Conservation (phyloP, 2,113 vertebrate species). For the Labeo catla region DNA sequence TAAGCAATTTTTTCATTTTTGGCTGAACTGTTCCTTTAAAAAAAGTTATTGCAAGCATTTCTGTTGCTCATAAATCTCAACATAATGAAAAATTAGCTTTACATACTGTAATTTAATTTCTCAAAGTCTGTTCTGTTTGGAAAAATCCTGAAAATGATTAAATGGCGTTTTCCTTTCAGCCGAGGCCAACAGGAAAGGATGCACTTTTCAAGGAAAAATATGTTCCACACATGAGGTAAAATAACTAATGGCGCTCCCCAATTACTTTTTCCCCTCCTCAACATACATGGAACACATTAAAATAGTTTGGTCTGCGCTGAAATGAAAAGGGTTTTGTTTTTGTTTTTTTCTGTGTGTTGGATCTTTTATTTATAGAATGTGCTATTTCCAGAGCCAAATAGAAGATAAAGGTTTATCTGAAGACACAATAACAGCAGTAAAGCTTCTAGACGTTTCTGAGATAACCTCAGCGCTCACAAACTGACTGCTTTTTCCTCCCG, state of each 20-base stretch:
- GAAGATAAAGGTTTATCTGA: conserved; percentile 30
- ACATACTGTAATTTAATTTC: neutral
- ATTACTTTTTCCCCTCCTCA: neutral
- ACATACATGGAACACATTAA: neutral
- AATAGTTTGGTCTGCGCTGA: neutral
- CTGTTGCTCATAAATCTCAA: neutral
- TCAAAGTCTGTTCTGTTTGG: neutral
- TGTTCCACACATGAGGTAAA: conserved; percentile 37
- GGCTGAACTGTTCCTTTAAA: neutral
- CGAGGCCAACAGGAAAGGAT: conserved; percentile 26
- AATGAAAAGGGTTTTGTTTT: no score
- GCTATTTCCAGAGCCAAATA: conserved; percentile 23
- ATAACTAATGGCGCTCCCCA: conserved; percentile 5
- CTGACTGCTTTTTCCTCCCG: conserved; percentile 29
- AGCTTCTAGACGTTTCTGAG: conserved; percentile 27
- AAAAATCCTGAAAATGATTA: neutral
- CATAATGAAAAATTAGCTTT: neutral
- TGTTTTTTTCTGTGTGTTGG: neutral
- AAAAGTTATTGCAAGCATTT: neutral
- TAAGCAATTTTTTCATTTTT: neutral
- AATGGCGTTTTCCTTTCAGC: neutral
- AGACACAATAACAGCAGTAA: conserved; percentile 44
- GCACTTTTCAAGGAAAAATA: conserved; percentile 3
- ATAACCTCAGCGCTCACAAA: conserved; percentile 29
- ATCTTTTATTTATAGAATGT: conserved; percentile 32